phyloP scores from a whole-genome alignment of 2,888 invertebrate genomes.

The Polyploca ridens region DNA sequence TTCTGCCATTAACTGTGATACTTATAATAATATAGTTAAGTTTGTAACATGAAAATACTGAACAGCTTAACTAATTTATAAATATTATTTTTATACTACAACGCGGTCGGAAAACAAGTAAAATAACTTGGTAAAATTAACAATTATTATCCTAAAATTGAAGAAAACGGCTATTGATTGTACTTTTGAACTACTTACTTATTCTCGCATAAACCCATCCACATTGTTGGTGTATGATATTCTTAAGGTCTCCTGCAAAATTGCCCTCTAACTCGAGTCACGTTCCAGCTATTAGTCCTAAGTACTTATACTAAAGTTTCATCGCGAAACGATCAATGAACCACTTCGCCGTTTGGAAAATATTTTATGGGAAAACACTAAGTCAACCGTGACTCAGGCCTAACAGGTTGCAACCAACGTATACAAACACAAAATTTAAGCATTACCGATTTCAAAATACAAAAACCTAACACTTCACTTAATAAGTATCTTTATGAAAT shows the following conservation, averaged over 20 bases:
- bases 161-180: background rate
- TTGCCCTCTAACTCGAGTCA: conserved; percentile 74
- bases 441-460: no score
- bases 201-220: conserved; percentile 50
- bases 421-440: background rate
- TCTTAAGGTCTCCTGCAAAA: conserved; percentile 69
- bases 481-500: no score
- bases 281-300: conserved; percentile 77
- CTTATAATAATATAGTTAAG: no score
- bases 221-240: conserved; percentile 76
- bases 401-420: background rate
- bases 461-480: no score
- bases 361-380: conserved; percentile 59
- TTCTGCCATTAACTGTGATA: no score
- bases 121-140: no score
- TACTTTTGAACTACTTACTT: background rate
- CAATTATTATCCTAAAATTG: no score
- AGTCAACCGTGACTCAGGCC: conserved; percentile 42
- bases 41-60: no score
- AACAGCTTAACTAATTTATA: no score
- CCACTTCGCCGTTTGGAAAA: conserved; percentile 66
- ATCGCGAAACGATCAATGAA: conserved; percentile 76
- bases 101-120: no score
- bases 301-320: conserved; percentile 79
- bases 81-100: no score